Evolutionary conservation across 1,140 invertebrate genomes (phyloP).

Genomic region (Parasteatoda tepidariorum): DNA sequence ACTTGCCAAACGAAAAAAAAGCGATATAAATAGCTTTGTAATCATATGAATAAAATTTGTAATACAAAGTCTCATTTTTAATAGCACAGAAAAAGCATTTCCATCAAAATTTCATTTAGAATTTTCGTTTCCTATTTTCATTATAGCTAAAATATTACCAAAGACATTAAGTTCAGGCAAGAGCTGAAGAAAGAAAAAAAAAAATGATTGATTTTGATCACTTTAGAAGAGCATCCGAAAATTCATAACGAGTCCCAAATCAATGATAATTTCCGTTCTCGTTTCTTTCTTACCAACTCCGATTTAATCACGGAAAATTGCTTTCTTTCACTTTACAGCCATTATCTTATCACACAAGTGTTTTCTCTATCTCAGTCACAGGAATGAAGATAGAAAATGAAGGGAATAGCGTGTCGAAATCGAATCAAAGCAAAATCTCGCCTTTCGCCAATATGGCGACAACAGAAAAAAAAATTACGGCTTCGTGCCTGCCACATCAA

Average conservation of each 20-base stretch:
- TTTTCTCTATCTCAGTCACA: background rate
- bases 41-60: too few species aligned
- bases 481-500: background rate
- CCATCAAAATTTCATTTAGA: too few species aligned
- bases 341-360: background rate
- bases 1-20: too few species aligned
- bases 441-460: background rate
- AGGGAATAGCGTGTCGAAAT: slow-evolving; percentile 27
- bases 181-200: too few species aligned
- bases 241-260: background rate
- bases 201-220: too few species aligned
- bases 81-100: too few species aligned
- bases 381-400: background rate
- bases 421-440: slow-evolving; percentile 6
- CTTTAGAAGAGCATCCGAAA: background rate
- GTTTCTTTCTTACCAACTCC: background rate
- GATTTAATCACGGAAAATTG: background rate
- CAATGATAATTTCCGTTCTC: slow-evolving; percentile 15
- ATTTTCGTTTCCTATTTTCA: too few species aligned
- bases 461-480: too few species aligned
- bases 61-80: too few species aligned
- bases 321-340: background rate
- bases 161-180: too few species aligned
- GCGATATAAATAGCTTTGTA: too few species aligned
- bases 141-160: too few species aligned